Evolutionary conservation across 2,797 vertebrate species (phyloP), one percentile per base, ranked within the genome.

Genomic region (Propithecus deckenii): DNA sequence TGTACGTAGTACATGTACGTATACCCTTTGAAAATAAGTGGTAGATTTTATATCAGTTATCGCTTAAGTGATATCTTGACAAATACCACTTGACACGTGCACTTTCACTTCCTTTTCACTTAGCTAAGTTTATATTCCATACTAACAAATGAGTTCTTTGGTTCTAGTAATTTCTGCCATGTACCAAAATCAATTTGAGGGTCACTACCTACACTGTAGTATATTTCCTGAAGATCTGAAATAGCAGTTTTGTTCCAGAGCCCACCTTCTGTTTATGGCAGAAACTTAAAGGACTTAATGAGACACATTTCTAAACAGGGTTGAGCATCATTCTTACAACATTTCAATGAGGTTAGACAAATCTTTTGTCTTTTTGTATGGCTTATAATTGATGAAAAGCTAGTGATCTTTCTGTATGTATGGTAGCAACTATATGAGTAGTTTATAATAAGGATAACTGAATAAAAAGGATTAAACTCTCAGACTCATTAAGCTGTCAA

Each of bases 361-460:
- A 86, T 50, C 74, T 43, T 95, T 76, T 61, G 50, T 90, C 35
- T 85, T 86, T 91, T 90, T 93, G 52, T 59, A 20, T 89, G 59
- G 12, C 52, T 93, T 92, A 55, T 41, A 85, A 50, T 69, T 89
- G n/a, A 93, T 88, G 38, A 89, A 91, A 90, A 57, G 35, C 83
- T 50, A 93, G 32, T 93, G 78, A 71, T 10, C 2, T 38, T 94
- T 94, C 20, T 92, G 30, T 85, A 38, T 6, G 46, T 30, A 15
- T 17, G 30, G 61, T 72, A 92, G 52, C 41, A 89, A n/a, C 43
- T 67, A 0, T 55, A 7, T 52, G 50, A 71, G 23, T 81, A n/a
- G 25, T 61, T 91, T 57, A 41, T 57, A 57, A 75, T 79, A 50
- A 52, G 28, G 52, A n/a, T 69, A 61, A 65, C 32, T 30, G 57